Conservation (phyloP, 2,113 vertebrate species). For the Grus americana region DNA sequence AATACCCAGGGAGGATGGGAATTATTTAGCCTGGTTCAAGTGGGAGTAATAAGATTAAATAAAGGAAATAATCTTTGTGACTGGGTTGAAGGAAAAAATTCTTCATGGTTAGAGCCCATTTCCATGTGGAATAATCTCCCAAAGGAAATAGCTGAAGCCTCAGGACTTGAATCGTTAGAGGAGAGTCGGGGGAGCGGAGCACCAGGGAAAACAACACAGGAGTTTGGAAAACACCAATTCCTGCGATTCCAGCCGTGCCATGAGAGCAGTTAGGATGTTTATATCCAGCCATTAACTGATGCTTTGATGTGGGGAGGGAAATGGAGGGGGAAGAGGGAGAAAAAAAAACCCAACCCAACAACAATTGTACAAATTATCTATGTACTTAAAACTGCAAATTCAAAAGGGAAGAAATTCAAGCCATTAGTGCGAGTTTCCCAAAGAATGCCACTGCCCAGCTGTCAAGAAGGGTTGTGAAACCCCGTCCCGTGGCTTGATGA, state of each 20-base stretch:
- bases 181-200: not conserved
- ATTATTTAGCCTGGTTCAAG: conserved; percentile 15
- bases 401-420: not conserved
- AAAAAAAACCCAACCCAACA: not conserved
- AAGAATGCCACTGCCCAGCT: not conserved
- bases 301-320: conserved; percentile 35
- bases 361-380: not conserved
- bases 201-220: fast-evolving
- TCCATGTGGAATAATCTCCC: not conserved
- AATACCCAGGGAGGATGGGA: not conserved
- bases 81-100: not conserved
- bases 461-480: not conserved
- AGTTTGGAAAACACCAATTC: not conserved
- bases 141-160: not conserved
- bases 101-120: not conserved
- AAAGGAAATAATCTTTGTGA: not conserved
- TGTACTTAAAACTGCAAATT: not conserved
- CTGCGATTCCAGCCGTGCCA: not conserved
- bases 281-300: not conserved
- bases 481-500: not conserved
- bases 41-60: conserved; percentile 28
- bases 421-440: not conserved
- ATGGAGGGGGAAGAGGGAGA: not conserved
- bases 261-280: not conserved
- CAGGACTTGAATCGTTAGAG: not conserved